These are phyloP conservation scores for Oxyura jamaicensis DNA, from an alignment of 2,113 vertebrate species.

Conservation along the genomic window DNA sequence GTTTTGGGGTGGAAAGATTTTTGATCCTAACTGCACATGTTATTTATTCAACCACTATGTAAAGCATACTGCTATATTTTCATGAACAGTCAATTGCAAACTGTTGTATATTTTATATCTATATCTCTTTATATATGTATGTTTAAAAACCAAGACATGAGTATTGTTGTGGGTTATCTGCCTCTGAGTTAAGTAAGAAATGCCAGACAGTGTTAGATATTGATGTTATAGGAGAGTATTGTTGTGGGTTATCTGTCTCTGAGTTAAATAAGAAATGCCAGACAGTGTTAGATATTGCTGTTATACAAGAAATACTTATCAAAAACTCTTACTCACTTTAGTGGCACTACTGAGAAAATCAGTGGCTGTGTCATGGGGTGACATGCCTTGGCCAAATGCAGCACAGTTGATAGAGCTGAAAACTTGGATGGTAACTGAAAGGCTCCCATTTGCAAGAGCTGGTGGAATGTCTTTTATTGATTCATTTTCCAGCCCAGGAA, in stretches of 20 bases:
- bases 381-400: background rate
- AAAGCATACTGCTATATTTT: background rate
- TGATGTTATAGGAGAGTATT: background rate
- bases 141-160: background rate
- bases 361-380: fast-evolving
- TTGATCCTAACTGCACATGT: background rate
- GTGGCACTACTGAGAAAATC: background rate
- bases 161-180: background rate
- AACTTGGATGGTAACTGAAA: background rate
- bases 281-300: background rate
- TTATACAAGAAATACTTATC: background rate
- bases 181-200: background rate
- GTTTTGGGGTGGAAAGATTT: background rate
- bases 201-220: background rate
- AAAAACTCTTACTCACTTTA: background rate
- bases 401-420: fast-evolving
- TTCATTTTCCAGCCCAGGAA: background rate
- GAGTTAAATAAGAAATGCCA: background rate
- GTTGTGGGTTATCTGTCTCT: background rate
- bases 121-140: background rate
- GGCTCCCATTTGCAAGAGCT: background rate
- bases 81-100: background rate
- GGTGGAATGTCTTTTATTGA: background rate
- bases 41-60: background rate
- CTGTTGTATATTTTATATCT: fast-evolving